Evolutionary conservation across 2,113 vertebrate species (phyloP).

Genomic region (Hippoglossus stenolepis): DNA sequence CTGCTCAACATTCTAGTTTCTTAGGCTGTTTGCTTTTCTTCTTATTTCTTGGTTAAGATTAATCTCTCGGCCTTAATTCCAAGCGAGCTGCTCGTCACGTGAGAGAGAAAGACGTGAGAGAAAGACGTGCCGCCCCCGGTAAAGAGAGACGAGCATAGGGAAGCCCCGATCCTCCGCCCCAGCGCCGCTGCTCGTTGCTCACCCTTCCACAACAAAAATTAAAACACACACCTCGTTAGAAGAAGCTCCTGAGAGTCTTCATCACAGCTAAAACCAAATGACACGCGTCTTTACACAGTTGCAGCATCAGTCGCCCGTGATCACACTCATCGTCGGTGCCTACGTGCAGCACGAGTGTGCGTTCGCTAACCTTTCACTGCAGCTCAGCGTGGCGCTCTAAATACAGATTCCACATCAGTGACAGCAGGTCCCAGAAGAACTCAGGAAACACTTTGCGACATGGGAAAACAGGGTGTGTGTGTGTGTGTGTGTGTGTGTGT

Average conservation of each 20-base stretch:
- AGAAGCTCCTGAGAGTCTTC: constrained; percentile 60
- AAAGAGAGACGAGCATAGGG: too few relatives aligned
- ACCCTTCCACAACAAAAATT: neutral
- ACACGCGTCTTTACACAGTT: constrained; percentile 50
- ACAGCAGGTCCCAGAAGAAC: constrained; percentile 61
- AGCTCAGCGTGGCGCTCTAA: constrained; percentile 62
- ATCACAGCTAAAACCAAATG: constrained; percentile 56
- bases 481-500: constrained; percentile 16
- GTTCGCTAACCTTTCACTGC: constrained; percentile 45
- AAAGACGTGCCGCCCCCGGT: neutral
- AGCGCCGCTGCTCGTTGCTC: neutral
- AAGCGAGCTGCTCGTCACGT: neutral
- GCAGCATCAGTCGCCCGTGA: constrained; percentile 45
- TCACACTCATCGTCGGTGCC: constrained; percentile 43
- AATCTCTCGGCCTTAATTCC: too few relatives aligned
- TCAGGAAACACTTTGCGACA: constrained; percentile 45
- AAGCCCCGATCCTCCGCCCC: too few relatives aligned
- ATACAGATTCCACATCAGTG: constrained; percentile 66
- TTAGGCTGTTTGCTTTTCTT: too few relatives aligned
- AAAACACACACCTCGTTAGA: constrained; percentile 34
- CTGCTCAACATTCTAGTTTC: too few relatives aligned
- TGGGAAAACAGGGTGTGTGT: constrained; percentile 31
- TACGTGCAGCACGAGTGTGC: neutral
- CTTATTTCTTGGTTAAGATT: too few relatives aligned
- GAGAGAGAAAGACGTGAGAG: neutral